Percentiles rank a stretch among this genome's conserved stretches.
phyloP scores from a whole-genome alignment of 2,113 vertebrate genomes.

The Marmota flaviventris region DNA sequence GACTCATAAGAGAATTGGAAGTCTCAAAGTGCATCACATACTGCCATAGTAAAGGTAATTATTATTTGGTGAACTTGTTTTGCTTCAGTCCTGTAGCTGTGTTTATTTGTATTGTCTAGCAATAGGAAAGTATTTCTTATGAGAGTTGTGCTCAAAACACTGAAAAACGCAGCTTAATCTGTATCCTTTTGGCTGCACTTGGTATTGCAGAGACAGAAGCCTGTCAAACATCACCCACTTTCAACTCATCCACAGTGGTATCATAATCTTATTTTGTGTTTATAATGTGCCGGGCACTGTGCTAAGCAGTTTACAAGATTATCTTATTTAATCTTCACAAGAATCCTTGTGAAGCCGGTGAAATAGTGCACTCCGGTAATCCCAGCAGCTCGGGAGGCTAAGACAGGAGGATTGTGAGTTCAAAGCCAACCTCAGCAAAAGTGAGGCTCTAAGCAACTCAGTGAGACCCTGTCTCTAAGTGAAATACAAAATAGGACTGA shows the following conservation, averaged over 20 bases:
- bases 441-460: neutral
- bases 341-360: neutral
- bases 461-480: neutral
- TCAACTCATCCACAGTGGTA: too few species aligned
- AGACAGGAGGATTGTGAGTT: neutral
- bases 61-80: conserved; percentile 21
- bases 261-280: neutral
- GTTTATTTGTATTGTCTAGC: neutral
- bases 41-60: neutral
- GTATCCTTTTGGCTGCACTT: neutral
- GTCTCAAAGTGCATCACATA: neutral
- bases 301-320: neutral
- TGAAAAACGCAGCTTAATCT: neutral
- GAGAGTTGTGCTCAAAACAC: neutral
- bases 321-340: neutral
- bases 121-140: neutral
- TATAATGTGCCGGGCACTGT: neutral
- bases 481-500: too few species aligned
- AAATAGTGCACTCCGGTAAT: neutral
- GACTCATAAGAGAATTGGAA: neutral
- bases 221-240: neutral
- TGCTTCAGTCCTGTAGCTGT: neutral
- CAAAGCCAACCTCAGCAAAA: neutral
- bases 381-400: neutral
- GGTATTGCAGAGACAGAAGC: neutral